Evolutionary conservation across 2,888 invertebrate genomes (phyloP).

Genomic region (Pristionchus exspectatus): DNA sequence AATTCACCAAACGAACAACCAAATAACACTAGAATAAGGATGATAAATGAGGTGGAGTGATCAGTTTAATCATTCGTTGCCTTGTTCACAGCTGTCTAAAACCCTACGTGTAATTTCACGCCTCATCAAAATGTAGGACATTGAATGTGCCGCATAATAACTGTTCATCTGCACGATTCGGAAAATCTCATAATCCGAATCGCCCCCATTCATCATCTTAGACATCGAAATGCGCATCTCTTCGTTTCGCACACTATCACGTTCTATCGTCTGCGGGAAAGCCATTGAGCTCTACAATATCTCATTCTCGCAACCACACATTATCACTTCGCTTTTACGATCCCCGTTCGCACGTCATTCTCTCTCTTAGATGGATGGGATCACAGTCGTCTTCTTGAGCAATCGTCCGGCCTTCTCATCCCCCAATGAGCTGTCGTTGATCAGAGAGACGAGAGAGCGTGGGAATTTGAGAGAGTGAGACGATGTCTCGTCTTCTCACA

Average conservation of each 20-base stretch:
- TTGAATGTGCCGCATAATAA: background rate
- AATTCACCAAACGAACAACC: background rate
- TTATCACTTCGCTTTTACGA: too few species aligned
- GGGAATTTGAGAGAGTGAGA: background rate
- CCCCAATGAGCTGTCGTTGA: background rate
- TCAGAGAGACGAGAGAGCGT: background rate
- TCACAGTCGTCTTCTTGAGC: too few species aligned
- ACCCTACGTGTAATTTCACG: background rate
- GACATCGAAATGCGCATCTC: too few species aligned
- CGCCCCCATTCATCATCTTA: too few species aligned
- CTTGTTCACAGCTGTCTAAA: background rate
- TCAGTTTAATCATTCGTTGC: background rate
- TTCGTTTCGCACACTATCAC: too few species aligned
- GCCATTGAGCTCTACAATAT: too few species aligned
- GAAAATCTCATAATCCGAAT: too few species aligned
- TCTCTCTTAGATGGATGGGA: too few species aligned
- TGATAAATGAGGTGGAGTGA: background rate
- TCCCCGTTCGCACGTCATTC: too few species aligned
- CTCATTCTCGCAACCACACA: too few species aligned
- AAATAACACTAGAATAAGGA: background rate
- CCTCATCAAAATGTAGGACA: background rate
- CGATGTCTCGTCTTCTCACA: background rate
- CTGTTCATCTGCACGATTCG: too few species aligned
- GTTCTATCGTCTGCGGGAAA: too few species aligned
- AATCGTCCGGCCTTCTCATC: background rate